These are phyloP conservation scores for Sympetrum striolatum DNA, from an alignment of 2,888 invertebrate species.

Conservation along the genomic window DNA sequence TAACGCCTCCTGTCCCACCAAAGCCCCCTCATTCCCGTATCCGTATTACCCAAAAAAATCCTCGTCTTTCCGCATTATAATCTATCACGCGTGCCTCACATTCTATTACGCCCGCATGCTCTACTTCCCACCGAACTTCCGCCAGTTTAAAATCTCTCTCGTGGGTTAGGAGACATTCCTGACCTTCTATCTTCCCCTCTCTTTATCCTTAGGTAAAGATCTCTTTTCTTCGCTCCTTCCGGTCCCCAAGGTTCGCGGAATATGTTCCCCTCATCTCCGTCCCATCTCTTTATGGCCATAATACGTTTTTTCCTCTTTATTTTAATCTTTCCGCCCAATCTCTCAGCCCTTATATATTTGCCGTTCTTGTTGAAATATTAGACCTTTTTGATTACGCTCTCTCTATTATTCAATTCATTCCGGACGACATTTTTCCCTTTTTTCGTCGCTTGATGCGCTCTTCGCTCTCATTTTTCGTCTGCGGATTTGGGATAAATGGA, in stretches of 20 bases:
- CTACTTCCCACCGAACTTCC: background rate
- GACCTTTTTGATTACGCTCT: background rate
- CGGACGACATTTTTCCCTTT: background rate
- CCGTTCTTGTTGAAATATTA: background rate
- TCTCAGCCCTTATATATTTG: background rate
- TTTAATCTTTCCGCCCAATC: background rate
- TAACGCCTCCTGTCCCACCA: slow-evolving; percentile 4
- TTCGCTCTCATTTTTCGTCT: background rate
- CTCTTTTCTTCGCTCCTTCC: background rate
- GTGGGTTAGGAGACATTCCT: background rate
- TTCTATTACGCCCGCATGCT: background rate
- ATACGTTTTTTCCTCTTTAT: background rate
- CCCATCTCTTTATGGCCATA: background rate
- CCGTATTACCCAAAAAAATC: slow-evolving; percentile 12
- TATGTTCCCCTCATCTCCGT: background rate
- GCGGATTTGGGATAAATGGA: background rate
- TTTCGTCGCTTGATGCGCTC: background rate
- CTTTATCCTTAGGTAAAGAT: background rate
- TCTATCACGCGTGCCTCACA: slow-evolving; percentile 21
- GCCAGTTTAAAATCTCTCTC: background rate
- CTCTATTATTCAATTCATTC: background rate
- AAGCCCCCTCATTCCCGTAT: background rate
- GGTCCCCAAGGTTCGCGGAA: background rate
- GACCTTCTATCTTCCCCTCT: background rate
- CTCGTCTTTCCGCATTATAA: slow-evolving; percentile 24